phyloP scores from a whole-genome alignment of 1,140 invertebrate species.

The Apolygus lucorum region DNA sequence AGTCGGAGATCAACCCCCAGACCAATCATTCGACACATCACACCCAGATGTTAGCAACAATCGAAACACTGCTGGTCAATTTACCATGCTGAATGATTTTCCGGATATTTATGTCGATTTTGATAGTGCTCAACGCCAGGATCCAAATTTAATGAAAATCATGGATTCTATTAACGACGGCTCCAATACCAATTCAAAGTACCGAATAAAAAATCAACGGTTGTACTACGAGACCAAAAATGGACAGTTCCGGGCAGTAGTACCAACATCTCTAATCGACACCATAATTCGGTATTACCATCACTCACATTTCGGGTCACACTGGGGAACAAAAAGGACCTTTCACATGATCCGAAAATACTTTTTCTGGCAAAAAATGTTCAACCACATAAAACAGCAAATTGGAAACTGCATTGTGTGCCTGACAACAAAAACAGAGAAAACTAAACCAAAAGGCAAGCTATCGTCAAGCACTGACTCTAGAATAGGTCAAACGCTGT shows the following conservation, averaged over 20 bases:
- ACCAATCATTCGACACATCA: not conserved
- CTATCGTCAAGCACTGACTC: not conserved
- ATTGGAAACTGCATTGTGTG: not conserved
- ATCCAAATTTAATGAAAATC: not conserved
- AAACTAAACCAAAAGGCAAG: not conserved
- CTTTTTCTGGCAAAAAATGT: not conserved
- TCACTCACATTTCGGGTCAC: not conserved
- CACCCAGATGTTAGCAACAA: not conserved
- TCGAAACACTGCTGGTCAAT: not conserved
- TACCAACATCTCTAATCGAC: not conserved
- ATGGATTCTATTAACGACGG: not conserved
- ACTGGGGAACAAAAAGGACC: not conserved
- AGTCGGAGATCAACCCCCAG: too few species aligned
- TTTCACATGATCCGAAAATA: not conserved
- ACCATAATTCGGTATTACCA: not conserved
- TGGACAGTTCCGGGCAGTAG: not conserved
- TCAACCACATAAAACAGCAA: not conserved
- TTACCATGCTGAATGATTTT: not conserved
- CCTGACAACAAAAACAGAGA: not conserved
- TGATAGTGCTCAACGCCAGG: not conserved
- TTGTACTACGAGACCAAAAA: not conserved
- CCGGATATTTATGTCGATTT: not conserved
- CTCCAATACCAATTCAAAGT: not conserved
- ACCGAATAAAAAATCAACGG: not conserved
- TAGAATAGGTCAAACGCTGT: not conserved